Percentiles rank a stretch among this genome's conserved stretches.
These are phyloP conservation scores for Pristionchus entomophagus DNA, from an alignment of 2,888 invertebrate species.

Conservation along the genomic window DNA sequence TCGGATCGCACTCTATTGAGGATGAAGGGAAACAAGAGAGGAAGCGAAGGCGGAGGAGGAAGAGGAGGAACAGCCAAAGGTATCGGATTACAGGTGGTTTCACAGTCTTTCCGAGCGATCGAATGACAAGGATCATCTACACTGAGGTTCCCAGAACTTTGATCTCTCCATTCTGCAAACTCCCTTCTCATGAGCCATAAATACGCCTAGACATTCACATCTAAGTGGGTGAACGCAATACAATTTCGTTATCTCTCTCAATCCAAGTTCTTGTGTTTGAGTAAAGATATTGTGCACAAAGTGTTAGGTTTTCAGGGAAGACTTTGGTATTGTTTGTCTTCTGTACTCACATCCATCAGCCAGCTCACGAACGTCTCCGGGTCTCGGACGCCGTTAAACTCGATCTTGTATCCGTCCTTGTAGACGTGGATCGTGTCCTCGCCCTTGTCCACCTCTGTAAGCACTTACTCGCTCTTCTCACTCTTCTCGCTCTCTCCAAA, in stretches of 20 bases:
- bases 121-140: not conserved
- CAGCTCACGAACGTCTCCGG: constrained; percentile 76
- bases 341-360: constrained; percentile 74
- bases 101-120: not conserved
- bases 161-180: no score
- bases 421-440: constrained; percentile 76
- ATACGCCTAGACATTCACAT: no score
- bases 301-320: no score
- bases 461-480: constrained; percentile 1
- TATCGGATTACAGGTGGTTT: constrained; percentile 24
- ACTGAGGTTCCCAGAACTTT: no score
- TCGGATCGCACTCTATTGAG: constrained; percentile 13
- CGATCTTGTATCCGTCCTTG: constrained; percentile 76
- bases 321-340: not conserved
- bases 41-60: not conserved
- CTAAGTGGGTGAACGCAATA: no score
- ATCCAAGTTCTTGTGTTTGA: no score
- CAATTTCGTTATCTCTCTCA: no score
- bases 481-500: constrained; percentile 33
- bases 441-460: constrained; percentile 72
- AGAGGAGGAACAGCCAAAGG: constrained; percentile 1
- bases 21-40: not conserved
- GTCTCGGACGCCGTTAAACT: constrained; percentile 76
- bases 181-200: no score
- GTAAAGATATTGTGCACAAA: no score